Conservation (phyloP, 2,888 invertebrate genomes). For the Caenorhabditis angaria region DNA sequence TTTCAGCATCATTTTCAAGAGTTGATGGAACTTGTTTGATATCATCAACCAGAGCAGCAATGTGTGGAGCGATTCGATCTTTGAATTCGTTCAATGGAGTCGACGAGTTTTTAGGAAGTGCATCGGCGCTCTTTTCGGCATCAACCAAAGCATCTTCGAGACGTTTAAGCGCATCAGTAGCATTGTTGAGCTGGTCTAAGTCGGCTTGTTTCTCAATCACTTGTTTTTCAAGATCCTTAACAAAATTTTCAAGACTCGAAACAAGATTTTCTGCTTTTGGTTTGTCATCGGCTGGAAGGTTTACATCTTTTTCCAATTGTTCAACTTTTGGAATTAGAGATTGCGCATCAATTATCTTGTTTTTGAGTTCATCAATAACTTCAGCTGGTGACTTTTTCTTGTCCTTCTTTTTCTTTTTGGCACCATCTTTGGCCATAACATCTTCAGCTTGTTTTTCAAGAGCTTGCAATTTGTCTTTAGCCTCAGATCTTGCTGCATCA, state of each 20-base stretch:
- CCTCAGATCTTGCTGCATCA: constrained; percentile 16
- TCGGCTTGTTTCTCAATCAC: constrained; percentile 39
- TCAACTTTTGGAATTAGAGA: constrained; percentile 35
- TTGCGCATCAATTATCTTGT: constrained; percentile 28
- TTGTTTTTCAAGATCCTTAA: constrained; percentile 19
- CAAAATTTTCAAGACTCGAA: constrained; percentile 6
- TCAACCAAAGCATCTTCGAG: constrained; percentile 40
- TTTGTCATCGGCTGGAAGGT: constrained; percentile 10
- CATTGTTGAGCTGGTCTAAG: constrained; percentile 37
- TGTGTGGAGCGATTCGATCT: constrained; percentile 15
- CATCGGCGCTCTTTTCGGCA: constrained; percentile 34
- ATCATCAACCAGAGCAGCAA: constrained; percentile 3
- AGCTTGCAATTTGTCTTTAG: constrained; percentile 25
- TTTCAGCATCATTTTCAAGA: constrained; percentile 8
- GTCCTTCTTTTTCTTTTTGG: constrained; percentile 47
- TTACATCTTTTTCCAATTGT: constrained; percentile 18
- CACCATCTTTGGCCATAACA: constrained; percentile 32
- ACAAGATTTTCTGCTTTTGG: constrained; percentile 15
- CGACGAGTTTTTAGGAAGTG: constrained; percentile 20
- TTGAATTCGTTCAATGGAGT: constrained; percentile 27
- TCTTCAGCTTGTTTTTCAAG: constrained; percentile 38
- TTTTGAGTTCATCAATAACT: constrained; percentile 31
- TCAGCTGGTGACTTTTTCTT: constrained; percentile 40
- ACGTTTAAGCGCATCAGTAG: constrained; percentile 40
- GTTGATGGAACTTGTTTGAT: constrained; percentile 5